Base-by-base conservation (phyloP, 2,113 vertebrate genomes). In the Psephotus haematonotus region DNA sequence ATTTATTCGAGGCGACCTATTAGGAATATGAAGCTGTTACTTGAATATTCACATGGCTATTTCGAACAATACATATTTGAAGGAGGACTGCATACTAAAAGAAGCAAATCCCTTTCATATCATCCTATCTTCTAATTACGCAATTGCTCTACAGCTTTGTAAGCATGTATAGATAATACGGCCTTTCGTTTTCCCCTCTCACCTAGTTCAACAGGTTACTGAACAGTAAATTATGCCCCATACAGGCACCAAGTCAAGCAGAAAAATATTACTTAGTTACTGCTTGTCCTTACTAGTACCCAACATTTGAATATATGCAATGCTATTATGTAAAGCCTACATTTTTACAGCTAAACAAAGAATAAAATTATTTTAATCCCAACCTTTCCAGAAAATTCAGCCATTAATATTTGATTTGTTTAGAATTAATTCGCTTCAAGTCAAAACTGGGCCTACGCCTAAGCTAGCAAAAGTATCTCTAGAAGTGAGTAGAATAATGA, bases 221-320 rank as follows among this genome's bases (percentile, higher is more conserved):
- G 95, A 95, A 65, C 88, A 93, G 78, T 71, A 88, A 96, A 90
- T 93, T 84, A 77, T 2, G 1, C 69, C 93, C 78, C 47, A 17
- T 49, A 67, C 29, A 94, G 84, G 59, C 79, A 95, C 28, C 67
- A 64, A 92, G 67, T 59, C 75, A 94, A 82, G 87, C 85, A 95
- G 55, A 95, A 96, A 84, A 95, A 91, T 82, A 67, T 55, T 96
- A 67, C 44, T 94, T 71, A 86, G 88, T 71, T 90, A 76, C 55
- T 80, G 74, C 82, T 96, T 96, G 63, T 88, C 67, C 77, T 89
- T 69, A 62, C 53, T 47, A 96, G 60, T 41, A 95, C 67, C 72
- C 65, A 93, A 53, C 39, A 82, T 74, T 39, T 79, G 17, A 94
- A 69, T 47, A 82, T 41, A 52, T 11, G 2, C 65, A 82, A 75